Percentiles rank a stretch among this genome's conserved stretches.
phyloP scores from a whole-genome alignment of 2,797 vertebrate species.

The Rhabdophis nuchalis region DNA sequence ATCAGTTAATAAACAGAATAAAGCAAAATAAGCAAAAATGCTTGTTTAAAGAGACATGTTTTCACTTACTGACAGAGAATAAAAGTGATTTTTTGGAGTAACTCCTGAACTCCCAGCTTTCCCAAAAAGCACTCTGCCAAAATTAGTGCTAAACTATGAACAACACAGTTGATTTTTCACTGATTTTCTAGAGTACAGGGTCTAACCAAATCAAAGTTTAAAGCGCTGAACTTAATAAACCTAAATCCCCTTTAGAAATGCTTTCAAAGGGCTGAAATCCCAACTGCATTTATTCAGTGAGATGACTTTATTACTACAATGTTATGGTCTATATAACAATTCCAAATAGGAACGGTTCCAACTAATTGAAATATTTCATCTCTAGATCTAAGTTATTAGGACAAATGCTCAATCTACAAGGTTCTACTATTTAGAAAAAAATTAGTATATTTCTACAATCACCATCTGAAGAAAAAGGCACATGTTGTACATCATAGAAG shows the following conservation, averaged over 20 bases:
- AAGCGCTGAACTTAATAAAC: neutral
- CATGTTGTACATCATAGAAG: neutral
- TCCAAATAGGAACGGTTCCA: neutral
- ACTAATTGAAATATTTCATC: neutral
- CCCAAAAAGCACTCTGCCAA: neutral
- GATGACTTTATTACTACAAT: neutral
- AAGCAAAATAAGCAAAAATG: neutral
- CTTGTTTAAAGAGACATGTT: neutral
- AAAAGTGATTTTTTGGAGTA: neutral
- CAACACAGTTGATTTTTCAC: neutral
- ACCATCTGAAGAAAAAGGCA: neutral
- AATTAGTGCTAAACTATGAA: neutral
- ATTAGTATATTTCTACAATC: neutral
- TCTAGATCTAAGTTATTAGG: neutral
- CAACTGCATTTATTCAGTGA: neutral
- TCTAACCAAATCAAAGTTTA: neutral
- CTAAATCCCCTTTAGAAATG: neutral
- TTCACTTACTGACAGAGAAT: neutral
- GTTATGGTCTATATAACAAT: neutral
- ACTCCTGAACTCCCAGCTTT: neutral
- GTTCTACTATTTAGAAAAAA: neutral
- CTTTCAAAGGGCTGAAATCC: neutral
- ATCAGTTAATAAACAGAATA: neutral
- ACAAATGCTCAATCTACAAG: neutral
- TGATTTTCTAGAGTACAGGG: neutral